Percentiles rank a stretch among this genome's conserved stretches.
Conservation (phyloP, 2,888 invertebrate genomes). For the Ophion obscuratus region DNA sequence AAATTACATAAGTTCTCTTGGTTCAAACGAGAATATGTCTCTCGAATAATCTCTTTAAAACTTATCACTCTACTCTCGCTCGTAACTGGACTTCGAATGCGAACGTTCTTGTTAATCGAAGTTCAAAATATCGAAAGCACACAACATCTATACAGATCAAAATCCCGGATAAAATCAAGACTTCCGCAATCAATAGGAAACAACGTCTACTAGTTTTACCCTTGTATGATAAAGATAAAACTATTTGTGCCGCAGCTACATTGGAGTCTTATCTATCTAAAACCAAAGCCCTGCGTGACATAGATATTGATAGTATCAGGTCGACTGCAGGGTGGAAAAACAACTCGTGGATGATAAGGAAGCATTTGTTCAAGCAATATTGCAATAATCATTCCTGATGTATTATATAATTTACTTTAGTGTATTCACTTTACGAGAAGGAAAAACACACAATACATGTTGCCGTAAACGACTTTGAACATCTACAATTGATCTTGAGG, state of each 20-base stretch:
- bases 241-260: conserved; percentile 53
- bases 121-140: conserved; percentile 43
- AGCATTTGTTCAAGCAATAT: background rate
- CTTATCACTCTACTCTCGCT: conserved; percentile 57
- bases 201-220: conserved; percentile 62
- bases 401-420: no score
- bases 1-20: background rate
- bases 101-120: conserved; percentile 46
- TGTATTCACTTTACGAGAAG: no score
- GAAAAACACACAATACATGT: background rate
- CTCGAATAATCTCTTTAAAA: conserved; percentile 51
- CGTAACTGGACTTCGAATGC: conserved; percentile 60
- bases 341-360: background rate
- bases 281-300: conserved; percentile 28
- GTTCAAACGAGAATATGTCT: conserved; percentile 15
- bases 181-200: conserved; percentile 49
- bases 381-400: no score
- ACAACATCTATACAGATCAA: conserved; percentile 38
- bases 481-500: conserved; percentile 49
- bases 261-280: conserved; percentile 48
- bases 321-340: background rate
- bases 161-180: conserved; percentile 56
- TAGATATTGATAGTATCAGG: background rate
- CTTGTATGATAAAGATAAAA: conserved; percentile 34
- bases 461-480: no score